Conservation (phyloP, 2,113 vertebrate genomes). For the Acanthisitta chloris region DNA sequence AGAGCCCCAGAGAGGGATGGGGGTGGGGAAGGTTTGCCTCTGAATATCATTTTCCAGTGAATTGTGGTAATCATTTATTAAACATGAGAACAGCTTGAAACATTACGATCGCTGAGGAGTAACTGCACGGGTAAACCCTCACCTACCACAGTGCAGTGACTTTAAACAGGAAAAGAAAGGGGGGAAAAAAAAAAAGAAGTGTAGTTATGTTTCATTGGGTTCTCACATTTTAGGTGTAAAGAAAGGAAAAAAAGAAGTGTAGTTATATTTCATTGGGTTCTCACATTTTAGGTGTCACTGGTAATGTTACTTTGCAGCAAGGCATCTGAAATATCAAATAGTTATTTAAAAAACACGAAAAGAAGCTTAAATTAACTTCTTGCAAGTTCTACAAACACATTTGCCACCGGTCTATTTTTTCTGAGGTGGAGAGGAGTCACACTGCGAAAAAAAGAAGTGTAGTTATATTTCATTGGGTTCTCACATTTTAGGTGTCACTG, state of each 20-base stretch:
- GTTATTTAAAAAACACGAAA: background rate
- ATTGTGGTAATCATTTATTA: background rate
- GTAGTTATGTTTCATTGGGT: background rate
- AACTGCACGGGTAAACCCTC: background rate
- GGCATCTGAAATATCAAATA: background rate
- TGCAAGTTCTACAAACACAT: background rate
- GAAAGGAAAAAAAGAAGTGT: too few species aligned
- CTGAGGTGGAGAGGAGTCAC: background rate
- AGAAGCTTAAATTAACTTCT: background rate
- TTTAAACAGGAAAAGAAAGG: background rate
- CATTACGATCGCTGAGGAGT: background rate
- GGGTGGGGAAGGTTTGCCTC: background rate
- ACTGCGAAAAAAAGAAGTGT: too few species aligned
- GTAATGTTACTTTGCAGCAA: background rate
- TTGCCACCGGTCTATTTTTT: background rate
- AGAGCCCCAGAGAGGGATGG: background rate
- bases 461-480: too few species aligned
- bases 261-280: too few species aligned
- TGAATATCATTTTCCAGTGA: background rate
- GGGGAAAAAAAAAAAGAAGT: rapidly evolving
- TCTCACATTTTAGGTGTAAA: background rate
- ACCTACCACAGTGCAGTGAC: background rate
- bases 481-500: background rate
- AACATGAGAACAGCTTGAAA: background rate
- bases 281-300: background rate